Evolutionary conservation across 2,113 vertebrate species (phyloP), one percentile per base, ranked within the genome.

Genomic region (Macroglossus sobrinus): DNA sequence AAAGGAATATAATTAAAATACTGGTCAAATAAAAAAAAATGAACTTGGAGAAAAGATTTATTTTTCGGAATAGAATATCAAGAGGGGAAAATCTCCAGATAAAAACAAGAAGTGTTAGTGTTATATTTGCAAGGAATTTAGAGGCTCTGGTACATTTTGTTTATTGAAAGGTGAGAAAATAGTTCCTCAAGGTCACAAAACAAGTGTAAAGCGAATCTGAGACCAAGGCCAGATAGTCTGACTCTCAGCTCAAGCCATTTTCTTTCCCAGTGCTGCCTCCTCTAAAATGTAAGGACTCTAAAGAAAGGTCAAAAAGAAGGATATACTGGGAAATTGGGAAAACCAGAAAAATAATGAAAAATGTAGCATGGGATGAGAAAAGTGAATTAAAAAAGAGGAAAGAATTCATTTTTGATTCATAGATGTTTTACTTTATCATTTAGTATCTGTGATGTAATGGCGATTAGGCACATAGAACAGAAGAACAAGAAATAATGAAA

Each of bases 401-500:
- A 89, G 14, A 43, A 47, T 59, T 95, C 55, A 91, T 94, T 96
- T 97, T 64, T 94, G 80, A 97, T 96, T 94, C 91, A 95, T 95
- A 92, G 72, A 71, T 91, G 50, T 94, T 97, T 92, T 35, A 94
- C 68, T 96, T 93, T 79, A 91, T 14, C 47, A 40, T 82, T 95
- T 91, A 84, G 26, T 66, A 30, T 91, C 88, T 97, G 53, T 96
- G 93, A 96, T 87, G 94, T 97, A 95, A 69, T 95, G 78, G 84
- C 81, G 80, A 50, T 86, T 96, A 96, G 91, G 91, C 85, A 91
- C 66, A 91, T 30, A 21, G 80, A 89, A 38, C 5, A 85, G 47
- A 38, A 93, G 63, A 94, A 74, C 63, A 93, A 91, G 93, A 97
- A 96, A 55, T 86, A 96, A 96, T 94, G 97, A 97, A 97, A 97